A percentile compares a stretch with the other conserved stretches of the same genome.
Conservation (phyloP, 2,797 vertebrate genomes). For the Acomys russatus region DNA sequence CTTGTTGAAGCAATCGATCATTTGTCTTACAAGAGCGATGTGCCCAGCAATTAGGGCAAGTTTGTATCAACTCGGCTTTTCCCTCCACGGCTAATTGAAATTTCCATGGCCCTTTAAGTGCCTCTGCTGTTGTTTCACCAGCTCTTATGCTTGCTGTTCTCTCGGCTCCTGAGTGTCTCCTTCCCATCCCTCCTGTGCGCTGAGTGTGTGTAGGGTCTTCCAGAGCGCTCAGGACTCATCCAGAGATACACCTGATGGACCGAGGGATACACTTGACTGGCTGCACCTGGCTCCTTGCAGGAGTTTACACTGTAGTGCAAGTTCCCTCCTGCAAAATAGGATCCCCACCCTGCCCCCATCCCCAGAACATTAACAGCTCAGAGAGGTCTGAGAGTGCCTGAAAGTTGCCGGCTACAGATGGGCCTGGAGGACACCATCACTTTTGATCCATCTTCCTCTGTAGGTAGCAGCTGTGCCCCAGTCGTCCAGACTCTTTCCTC, state of each 20-base stretch:
- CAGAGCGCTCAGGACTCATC: neutral
- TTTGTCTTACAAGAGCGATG: slow-evolving; percentile 51
- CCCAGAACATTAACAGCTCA: neutral
- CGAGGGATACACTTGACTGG: neutral
- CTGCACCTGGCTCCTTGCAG: neutral
- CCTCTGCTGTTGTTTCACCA: neutral
- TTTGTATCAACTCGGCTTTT: slow-evolving; percentile 17
- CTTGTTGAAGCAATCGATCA: slow-evolving; percentile 29
- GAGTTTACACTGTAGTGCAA: neutral
- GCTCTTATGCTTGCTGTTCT: neutral
- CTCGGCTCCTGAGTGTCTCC: neutral
- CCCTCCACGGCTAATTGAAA: slow-evolving; percentile 3
- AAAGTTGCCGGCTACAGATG: neutral
- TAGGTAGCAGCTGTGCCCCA: neutral
- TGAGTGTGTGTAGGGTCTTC: neutral
- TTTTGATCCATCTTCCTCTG: neutral
- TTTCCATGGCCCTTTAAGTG: neutral
- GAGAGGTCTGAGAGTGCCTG: neutral
- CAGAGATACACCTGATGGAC: neutral
- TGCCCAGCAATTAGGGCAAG: slow-evolving; percentile 45
- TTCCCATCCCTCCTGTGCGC: neutral
- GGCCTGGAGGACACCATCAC: neutral
- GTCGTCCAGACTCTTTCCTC: neutral
- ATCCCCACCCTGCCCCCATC: neutral
- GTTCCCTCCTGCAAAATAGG: slow-evolving; percentile 43